phyloP scores from a whole-genome alignment of 2,888 invertebrate genomes.

The Agonopterix arenella region DNA sequence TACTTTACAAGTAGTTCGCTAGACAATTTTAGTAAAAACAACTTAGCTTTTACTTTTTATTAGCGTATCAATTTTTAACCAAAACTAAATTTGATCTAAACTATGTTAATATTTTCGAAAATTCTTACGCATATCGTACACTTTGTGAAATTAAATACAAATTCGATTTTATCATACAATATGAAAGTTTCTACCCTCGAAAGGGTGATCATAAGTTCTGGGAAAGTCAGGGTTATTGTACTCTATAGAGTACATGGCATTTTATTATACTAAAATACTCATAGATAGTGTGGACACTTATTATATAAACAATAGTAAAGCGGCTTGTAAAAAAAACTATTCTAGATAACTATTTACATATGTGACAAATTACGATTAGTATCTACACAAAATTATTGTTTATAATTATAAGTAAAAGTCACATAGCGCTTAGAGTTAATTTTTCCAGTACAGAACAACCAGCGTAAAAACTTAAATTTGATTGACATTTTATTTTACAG shows the following conservation, averaged over 20 bases:
- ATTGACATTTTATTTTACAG: no score
- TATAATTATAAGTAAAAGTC: not conserved
- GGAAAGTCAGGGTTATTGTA: not conserved
- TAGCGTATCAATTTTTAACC: conserved; percentile 31
- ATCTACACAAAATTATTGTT: conserved; percentile 5
- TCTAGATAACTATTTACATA: conserved; percentile 61
- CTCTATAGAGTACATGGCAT: conserved; percentile 5
- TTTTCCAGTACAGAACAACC: no score
- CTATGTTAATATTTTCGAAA: conserved; percentile 4
- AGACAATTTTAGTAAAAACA: conserved; percentile 47
- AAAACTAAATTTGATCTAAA: conserved; percentile 25
- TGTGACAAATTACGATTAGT: conserved; percentile 43
- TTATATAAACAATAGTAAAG: conserved; percentile 29
- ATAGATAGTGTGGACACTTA: not conserved
- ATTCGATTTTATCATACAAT: conserved; percentile 34
- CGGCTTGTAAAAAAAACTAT: conserved; percentile 56
- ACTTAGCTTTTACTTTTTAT: conserved; percentile 35
- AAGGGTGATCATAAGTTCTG: not conserved
- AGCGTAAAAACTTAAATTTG: no score
- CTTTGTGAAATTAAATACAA: conserved; percentile 42
- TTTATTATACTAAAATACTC: conserved; percentile 23
- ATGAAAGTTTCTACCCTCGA: not conserved
- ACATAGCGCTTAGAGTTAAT: not conserved
- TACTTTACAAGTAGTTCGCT: conserved; percentile 62
- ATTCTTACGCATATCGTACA: conserved; percentile 48